These are phyloP conservation scores for Pseudochirops cupreus DNA, from an alignment of 2,797 vertebrate genomes.

Conservation along the genomic window DNA sequence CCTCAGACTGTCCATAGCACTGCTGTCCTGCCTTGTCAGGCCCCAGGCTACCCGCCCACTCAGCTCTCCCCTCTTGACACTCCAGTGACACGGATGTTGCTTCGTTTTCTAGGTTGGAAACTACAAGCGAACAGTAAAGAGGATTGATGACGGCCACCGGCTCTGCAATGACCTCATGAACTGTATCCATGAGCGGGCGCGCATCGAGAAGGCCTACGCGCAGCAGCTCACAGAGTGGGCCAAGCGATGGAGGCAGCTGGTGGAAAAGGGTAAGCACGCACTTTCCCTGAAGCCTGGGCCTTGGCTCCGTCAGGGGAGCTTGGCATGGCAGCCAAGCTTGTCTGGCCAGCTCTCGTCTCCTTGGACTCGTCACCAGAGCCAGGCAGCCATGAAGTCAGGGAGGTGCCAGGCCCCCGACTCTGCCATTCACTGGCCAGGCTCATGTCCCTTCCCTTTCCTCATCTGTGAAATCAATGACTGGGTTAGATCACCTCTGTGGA, in stretches of 20 bases:
- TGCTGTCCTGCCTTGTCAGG: neutral
- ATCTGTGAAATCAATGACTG: neutral
- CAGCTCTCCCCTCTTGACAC: neutral
- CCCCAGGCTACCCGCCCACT: too few species aligned
- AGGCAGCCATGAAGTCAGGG: too few species aligned
- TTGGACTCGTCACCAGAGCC: too few species aligned
- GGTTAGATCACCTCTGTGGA: neutral
- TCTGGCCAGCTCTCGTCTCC: too few species aligned
- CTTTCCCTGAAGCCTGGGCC: fast-evolving
- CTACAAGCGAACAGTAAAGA: conserved; percentile 96
- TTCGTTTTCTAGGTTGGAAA: conserved; percentile 91
- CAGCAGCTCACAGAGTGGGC: conserved; percentile 98
- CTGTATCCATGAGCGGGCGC: conserved; percentile 95
- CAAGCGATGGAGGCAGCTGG: conserved; percentile 95
- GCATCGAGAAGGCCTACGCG: conserved; percentile 96
- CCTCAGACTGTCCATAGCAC: too few species aligned
- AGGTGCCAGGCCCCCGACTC: too few species aligned
- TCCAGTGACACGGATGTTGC: neutral
- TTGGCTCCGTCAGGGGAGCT: too few species aligned
- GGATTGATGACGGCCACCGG: conserved; percentile 96
- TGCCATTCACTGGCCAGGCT: neutral
- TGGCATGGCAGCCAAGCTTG: too few species aligned
- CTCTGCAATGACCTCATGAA: conserved; percentile 96
- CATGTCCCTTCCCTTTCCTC: neutral
- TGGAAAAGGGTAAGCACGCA: conserved; percentile 92